phyloP scores from a whole-genome alignment of 2,797 vertebrate species.

The Sebastes glaucus region DNA sequence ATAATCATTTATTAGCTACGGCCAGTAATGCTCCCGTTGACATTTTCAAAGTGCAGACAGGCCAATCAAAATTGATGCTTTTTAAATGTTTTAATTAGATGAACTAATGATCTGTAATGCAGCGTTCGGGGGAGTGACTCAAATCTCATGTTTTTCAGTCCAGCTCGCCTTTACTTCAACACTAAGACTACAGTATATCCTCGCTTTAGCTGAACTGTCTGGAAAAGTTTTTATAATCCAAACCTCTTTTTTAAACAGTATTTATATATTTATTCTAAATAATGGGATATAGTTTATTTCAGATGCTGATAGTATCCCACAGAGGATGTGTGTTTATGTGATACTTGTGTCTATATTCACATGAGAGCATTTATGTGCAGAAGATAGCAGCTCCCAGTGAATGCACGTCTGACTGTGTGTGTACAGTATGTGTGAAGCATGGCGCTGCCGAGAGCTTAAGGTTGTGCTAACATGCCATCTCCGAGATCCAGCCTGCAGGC shows the following conservation, averaged over 20 bases:
- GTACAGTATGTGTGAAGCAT: not conserved
- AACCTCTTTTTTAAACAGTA: not conserved
- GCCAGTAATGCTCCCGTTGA: constrained; percentile 35
- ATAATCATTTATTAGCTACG: constrained; percentile 27
- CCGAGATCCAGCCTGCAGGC: constrained; percentile 34
- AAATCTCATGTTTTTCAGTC: not conserved
- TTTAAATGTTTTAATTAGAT: constrained; percentile 60
- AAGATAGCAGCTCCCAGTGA: not conserved
- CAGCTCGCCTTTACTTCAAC: not conserved
- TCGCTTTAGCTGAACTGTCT: not conserved
- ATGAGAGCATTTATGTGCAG: not conserved
- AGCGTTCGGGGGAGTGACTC: not conserved
- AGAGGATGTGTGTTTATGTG: not conserved
- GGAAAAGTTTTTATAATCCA: no score
- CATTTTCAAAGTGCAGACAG: constrained; percentile 50
- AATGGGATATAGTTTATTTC: not conserved
- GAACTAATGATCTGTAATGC: constrained; percentile 54
- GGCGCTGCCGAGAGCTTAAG: not conserved
- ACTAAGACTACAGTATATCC: no score
- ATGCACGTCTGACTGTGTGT: not conserved
- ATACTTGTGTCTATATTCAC: not conserved
- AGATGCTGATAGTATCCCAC: not conserved
- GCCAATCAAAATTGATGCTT: constrained; percentile 44
- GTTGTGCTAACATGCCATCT: constrained; percentile 34
- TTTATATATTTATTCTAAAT: not conserved